A percentile compares a stretch with the other conserved stretches of the same genome.
Evolutionary conservation across 2,797 vertebrate genomes (phyloP).

Genomic region (Urosaurus nigricauda): DNA sequence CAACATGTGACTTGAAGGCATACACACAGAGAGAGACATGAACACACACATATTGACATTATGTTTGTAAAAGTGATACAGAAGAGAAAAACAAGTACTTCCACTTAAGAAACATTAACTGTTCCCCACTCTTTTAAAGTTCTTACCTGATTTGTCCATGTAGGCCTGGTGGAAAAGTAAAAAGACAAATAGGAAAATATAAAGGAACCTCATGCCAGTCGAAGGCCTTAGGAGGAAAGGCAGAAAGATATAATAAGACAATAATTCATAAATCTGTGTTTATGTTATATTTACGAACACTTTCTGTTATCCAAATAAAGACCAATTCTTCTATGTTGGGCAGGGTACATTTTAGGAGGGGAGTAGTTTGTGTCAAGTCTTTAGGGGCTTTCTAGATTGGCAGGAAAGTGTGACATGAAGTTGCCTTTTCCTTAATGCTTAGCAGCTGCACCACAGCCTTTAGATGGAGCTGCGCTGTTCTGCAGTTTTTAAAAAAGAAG

Average conservation of each 20-base stretch:
- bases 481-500: too few relatives aligned
- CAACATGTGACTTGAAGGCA: too few relatives aligned
- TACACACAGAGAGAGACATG: too few relatives aligned
- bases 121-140: background rate
- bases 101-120: background rate
- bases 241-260: background rate
- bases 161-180: slow-evolving; percentile 22
- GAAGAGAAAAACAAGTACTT: background rate
- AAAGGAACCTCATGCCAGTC: slow-evolving; percentile 30
- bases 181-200: slow-evolving; percentile 35
- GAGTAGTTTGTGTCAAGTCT: background rate
- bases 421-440: too few relatives aligned
- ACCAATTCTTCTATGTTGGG: too few relatives aligned
- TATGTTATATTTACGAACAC: background rate
- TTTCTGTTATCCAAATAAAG: background rate
- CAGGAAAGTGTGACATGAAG: too few relatives aligned
- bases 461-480: too few relatives aligned
- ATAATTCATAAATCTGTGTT: background rate
- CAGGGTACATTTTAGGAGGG: background rate
- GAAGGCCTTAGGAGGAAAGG: background rate
- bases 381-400: too few relatives aligned
- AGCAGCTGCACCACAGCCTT: too few relatives aligned
- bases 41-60: background rate
- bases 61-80: background rate
- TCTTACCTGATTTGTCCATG: slow-evolving; percentile 44